Evolutionary conservation across 2,113 vertebrate species (phyloP), one percentile per base, ranked within the genome.

Genomic region (Urocolius indicus): DNA sequence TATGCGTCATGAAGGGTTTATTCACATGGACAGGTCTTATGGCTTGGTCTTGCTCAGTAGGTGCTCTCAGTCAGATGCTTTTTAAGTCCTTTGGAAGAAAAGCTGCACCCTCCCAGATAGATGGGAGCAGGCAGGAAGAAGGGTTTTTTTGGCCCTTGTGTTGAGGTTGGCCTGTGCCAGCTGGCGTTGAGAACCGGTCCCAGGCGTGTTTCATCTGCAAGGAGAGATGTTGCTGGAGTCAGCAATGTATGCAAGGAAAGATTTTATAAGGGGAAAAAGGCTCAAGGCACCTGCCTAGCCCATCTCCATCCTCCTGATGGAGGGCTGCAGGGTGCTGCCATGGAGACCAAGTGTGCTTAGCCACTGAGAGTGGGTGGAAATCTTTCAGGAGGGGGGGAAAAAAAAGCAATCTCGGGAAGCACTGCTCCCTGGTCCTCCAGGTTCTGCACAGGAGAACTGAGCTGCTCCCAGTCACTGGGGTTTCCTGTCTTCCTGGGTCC

Each of bases 151-250:
- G 57, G 51, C 29, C 26, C 43, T 55, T n/a, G 21, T 58, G 21
- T 41, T 55, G 48, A 51, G 72, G 58, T 18, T 83, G 21, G 43
- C 55, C 66, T 2, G 2, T 34, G 52, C 20, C 55, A 84, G n/a
- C 16, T 5, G 3, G 22, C 0, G 3, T 46, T 36, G 24, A 43
- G 23, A 79, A 75, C 18, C 1, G 0, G 9, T 78, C 23, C 16
- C 29, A 57, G 41, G 18, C 2, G 3, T 10, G 20, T 62, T 82
- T 87, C 10, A 27, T 61, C 18, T 14, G 43, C 36, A 55, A 72
- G 43, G 52, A 72, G 43, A 87, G 49, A n/a, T 0, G 0, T 29
- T 62, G 24, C 27, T 49, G 58, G 38, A 43, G 32, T 74, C 71
- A 83, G 71, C 52, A 75, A 4, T 0, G 0, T 45, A 30, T 49